These are phyloP conservation scores for Coreius guichenoti DNA, from an alignment of 2,797 vertebrate genomes.

Conservation along the genomic window DNA sequence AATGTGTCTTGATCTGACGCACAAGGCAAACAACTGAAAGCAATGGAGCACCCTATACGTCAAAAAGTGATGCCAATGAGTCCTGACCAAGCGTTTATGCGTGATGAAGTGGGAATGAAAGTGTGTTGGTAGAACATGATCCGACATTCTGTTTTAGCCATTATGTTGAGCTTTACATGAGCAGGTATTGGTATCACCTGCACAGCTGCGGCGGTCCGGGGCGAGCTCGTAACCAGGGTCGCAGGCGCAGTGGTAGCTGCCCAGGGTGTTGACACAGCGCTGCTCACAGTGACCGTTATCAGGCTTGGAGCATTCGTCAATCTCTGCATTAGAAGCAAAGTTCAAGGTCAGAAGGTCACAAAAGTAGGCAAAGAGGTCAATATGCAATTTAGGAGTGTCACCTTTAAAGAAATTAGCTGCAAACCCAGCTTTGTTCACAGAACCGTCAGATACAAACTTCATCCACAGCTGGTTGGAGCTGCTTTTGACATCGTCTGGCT, in stretches of 20 bases:
- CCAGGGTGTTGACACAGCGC: constrained; percentile 95
- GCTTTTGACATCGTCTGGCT: constrained; percentile 95
- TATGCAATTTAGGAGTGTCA: constrained; percentile 63
- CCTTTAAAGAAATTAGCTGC: constrained; percentile 99
- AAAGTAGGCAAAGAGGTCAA: not conserved
- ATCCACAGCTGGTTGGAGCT: constrained; percentile 97
- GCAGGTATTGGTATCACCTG: constrained; percentile 82
- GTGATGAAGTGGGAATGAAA: no score
- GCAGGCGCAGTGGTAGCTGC: constrained; percentile 96
- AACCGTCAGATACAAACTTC: constrained; percentile 97
- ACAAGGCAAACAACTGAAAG: no score
- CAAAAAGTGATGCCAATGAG: no score
- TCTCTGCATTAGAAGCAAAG: constrained; percentile 79
- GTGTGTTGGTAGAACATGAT: no score
- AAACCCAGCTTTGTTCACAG: constrained; percentile 97
- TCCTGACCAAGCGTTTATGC: no score
- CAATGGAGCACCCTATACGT: no score
- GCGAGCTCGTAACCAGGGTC: constrained; percentile 96
- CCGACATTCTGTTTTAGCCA: no score
- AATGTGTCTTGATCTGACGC: no score
- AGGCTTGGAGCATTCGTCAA: constrained; percentile 94
- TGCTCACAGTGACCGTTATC: constrained; percentile 97
- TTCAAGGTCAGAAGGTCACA: not conserved
- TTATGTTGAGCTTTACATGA: not conserved
- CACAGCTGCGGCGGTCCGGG: constrained; percentile 91